Evolutionary conservation across 2,113 vertebrate genomes (phyloP).

Genomic region (Bos taurus): ARS-UCD2.0 NC_037332.1:17480001-17480500

Average conservation of each 20-base stretch:
- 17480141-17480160: conserved; percentile 13
- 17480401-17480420: background rate
- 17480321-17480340: background rate
- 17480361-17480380: background rate
- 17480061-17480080: conserved; percentile 25
- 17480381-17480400: background rate
- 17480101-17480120: background rate
- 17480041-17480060: background rate
- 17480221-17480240: background rate
- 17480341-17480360: conserved; percentile 34
- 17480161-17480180: conserved; percentile 34
- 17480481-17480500: background rate
- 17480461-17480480: background rate
- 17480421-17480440: background rate
- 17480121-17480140: conserved; percentile 28
- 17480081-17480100: conserved; percentile 30
- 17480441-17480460: background rate
- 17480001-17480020: background rate
- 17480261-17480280: conserved; percentile 7
- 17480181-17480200: background rate
- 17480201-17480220: conserved; percentile 36
- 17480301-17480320: conserved; percentile 7
- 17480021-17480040: background rate
- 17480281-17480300: background rate
- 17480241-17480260: conserved; percentile 8